Percentiles rank a stretch among this genome's conserved stretches.
phyloP scores from a whole-genome alignment of 1,140 invertebrate species.

The Cotesia vestalis region DNA sequence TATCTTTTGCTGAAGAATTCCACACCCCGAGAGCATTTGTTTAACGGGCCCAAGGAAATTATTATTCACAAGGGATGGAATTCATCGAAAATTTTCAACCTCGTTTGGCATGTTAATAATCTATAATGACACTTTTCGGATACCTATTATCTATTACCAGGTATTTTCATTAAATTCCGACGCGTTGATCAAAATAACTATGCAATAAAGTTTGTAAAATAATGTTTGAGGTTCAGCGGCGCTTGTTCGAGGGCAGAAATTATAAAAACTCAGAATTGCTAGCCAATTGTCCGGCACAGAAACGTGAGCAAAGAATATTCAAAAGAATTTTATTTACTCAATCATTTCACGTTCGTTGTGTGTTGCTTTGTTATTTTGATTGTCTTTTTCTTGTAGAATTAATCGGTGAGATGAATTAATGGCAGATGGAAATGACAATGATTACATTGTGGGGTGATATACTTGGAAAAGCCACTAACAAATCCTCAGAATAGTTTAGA shows the following conservation, averaged over 20 bases:
- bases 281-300: too few species aligned
- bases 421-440: background rate
- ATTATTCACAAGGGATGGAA: background rate
- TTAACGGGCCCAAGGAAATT: too few species aligned
- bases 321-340: conserved; percentile 5
- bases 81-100: background rate
- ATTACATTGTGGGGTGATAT: background rate
- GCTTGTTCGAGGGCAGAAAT: too few species aligned
- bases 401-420: background rate
- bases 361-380: too few species aligned
- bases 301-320: too few species aligned
- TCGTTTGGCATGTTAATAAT: conserved; percentile 4
- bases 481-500: conserved; percentile 23
- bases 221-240: too few species aligned
- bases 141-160: background rate
- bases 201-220: too few species aligned
- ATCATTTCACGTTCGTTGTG: background rate
- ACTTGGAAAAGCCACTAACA: conserved; percentile 7
- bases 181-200: too few species aligned
- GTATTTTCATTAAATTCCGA: background rate
- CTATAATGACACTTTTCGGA: background rate
- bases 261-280: too few species aligned
- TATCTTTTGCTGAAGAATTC: too few species aligned
- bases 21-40: too few species aligned
- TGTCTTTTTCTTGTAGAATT: background rate